phyloP scores from a whole-genome alignment of 2,113 vertebrate species.

The Psephotus haematonotus region DNA sequence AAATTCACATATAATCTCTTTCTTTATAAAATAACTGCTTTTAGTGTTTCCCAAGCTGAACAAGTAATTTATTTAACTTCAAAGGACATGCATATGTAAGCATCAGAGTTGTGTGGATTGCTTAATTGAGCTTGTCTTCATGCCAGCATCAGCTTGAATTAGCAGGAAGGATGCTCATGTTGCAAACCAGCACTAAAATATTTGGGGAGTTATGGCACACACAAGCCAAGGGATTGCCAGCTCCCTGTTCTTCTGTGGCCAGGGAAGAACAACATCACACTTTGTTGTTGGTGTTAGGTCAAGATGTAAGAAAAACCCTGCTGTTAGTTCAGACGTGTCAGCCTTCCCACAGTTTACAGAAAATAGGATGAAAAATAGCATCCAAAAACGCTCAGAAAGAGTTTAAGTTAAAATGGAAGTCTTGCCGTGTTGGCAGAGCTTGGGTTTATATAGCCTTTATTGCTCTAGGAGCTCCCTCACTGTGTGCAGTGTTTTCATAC shows the following conservation, averaged over 20 bases:
- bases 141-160: neutral
- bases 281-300: neutral
- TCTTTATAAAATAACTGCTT: neutral
- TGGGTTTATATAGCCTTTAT: neutral
- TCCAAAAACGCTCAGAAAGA: neutral
- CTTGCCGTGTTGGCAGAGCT: neutral
- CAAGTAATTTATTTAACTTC: neutral
- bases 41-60: neutral
- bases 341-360: neutral
- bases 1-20: neutral
- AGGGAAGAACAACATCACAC: neutral
- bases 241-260: neutral
- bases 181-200: neutral
- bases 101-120: neutral
- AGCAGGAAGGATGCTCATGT: neutral
- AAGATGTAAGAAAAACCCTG: neutral
- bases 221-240: neutral
- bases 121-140: conserved; percentile 14
- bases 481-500: neutral
- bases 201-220: neutral
- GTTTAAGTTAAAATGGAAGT: neutral
- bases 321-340: neutral
- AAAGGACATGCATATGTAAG: neutral
- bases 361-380: neutral
- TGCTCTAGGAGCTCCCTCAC: neutral